Evolutionary conservation across 1,140 invertebrate species (phyloP), one percentile per base, ranked within the genome.

Genomic region (Neodiprion lecontei): DNA sequence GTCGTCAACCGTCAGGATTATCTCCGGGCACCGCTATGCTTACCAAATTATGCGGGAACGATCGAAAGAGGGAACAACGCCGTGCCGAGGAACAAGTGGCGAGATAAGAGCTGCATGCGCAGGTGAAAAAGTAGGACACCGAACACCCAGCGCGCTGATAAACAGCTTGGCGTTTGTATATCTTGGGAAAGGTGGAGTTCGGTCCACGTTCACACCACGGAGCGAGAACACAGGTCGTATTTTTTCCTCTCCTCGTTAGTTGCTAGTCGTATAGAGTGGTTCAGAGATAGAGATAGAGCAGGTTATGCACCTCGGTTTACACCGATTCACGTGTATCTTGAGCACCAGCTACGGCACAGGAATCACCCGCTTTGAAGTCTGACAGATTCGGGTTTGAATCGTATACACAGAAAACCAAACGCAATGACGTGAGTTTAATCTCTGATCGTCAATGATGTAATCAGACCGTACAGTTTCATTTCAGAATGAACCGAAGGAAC

Each of bases 51-150:
- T 61, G 53, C 53, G 53, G 23, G 70, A 71, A 14, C 21, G 12
- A 12, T 50, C 17, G 5, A 14, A 71, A 9, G 70, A 71, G 48
- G 14, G n/a, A 40, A 40, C 28, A 40, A 40, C 28, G 28, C 2
- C 2, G 28, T 5, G 28, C 28, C 28, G 28, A 40, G 5, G 28
- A 40, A 40, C 28, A 40, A 40, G 28, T 40, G n/a, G 11, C 1
- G 53, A 61, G 53, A 61, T 61, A 61, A 61, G 53, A 9, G 7
- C 8, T 73, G 67, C 72, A 28, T 23, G 17, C 48, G 17, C 50
- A 61, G 49, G 50, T 75, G 80, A 82, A 82, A 82, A 82, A 81
- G 80, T 82, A 79, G 79, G 79, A 48, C 77, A 78, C 75, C 67
- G 67, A 74, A 74, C 72, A 74, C 73, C 28, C 75, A 69, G 74